These are phyloP conservation scores for Drosophila santomea DNA, from an alignment of 1,140 invertebrate genomes.

Conservation along the genomic window DNA sequence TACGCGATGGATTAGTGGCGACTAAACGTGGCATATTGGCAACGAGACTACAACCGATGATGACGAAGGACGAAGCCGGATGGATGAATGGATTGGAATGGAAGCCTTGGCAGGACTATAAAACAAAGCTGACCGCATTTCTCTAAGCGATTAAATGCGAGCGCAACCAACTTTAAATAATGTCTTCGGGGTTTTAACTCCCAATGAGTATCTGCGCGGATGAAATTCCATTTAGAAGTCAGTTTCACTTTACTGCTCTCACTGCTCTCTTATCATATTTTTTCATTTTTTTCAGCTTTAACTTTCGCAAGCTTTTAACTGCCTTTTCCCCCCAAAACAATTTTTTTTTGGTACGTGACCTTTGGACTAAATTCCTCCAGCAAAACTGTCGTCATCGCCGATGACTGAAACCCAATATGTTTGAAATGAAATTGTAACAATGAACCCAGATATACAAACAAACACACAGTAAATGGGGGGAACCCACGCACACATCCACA, in stretches of 20 bases:
- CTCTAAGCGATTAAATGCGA: slow-evolving; percentile 53
- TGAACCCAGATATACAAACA: slow-evolving; percentile 65
- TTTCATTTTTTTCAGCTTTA: not conserved
- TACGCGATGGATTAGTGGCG: slow-evolving; percentile 71
- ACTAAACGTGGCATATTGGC: slow-evolving; percentile 72
- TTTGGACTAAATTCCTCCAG: slow-evolving; percentile 66
- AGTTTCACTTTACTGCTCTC: slow-evolving; percentile 1
- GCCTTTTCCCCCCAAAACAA: not conserved
- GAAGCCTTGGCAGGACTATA: slow-evolving; percentile 46
- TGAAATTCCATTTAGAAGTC: slow-evolving; percentile 30
- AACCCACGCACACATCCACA: slow-evolving; percentile 32
- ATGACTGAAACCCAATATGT: slow-evolving; percentile 73
- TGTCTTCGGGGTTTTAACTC: slow-evolving; percentile 21
- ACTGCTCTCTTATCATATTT: not conserved
- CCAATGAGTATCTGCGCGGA: slow-evolving; percentile 10
- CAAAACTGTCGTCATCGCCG: slow-evolving; percentile 54
- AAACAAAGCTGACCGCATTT: slow-evolving; percentile 59
- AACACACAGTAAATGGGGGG: slow-evolving; percentile 17
- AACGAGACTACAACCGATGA: slow-evolving; percentile 55
- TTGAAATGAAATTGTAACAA: slow-evolving; percentile 79
- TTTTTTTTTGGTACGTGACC: slow-evolving; percentile 58
- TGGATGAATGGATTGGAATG: slow-evolving; percentile 34
- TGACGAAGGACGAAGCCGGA: slow-evolving; percentile 42
- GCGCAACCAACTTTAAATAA: slow-evolving; percentile 45
- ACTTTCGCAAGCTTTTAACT: not conserved